Conservation (phyloP, 2,888 invertebrate genomes). For the Trachelus stipa region DNA sequence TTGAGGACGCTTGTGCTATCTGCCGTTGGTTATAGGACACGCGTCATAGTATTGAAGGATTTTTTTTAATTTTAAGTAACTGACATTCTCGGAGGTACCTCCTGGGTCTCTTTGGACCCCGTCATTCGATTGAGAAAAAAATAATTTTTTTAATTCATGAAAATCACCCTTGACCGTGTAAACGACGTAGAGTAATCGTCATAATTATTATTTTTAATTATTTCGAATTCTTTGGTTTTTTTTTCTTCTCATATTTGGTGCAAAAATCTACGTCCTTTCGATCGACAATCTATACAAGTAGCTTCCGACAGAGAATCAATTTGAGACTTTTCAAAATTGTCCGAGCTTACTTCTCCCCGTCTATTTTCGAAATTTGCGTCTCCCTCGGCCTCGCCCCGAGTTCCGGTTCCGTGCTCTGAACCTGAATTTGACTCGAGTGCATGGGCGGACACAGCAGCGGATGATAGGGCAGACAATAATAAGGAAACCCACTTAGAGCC, state of each 20-base stretch:
- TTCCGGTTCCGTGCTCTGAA: conserved; percentile 51
- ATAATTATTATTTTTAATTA: neutral
- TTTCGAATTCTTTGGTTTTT: conserved; percentile 17
- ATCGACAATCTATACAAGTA: conserved; percentile 16
- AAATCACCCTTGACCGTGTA: neutral
- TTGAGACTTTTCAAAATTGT: neutral
- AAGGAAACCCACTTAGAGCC: conserved; percentile 57
- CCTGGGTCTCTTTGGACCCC: neutral
- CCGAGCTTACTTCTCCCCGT: conserved; percentile 49
- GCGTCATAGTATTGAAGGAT: neutral
- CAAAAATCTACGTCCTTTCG: conserved; percentile 11
- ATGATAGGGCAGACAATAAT: conserved; percentile 62
- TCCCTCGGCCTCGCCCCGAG: conserved; percentile 46
- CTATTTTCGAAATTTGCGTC: conserved; percentile 53
- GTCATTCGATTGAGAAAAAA: neutral
- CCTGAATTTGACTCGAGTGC: conserved; percentile 57
- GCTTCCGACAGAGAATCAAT: neutral
- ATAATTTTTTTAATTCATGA: neutral
- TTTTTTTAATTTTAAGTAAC: neutral
- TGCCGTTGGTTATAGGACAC: neutral
- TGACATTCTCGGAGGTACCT: neutral
- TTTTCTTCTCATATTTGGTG: conserved; percentile 1
- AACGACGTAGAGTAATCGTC: neutral
- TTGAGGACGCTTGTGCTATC: neutral
- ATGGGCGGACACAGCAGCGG: conserved; percentile 59